A percentile compares a stretch with the other conserved stretches of the same genome.
Evolutionary conservation across 2,797 vertebrate species (phyloP).

Genomic region (Coluber constrictor): DNA sequence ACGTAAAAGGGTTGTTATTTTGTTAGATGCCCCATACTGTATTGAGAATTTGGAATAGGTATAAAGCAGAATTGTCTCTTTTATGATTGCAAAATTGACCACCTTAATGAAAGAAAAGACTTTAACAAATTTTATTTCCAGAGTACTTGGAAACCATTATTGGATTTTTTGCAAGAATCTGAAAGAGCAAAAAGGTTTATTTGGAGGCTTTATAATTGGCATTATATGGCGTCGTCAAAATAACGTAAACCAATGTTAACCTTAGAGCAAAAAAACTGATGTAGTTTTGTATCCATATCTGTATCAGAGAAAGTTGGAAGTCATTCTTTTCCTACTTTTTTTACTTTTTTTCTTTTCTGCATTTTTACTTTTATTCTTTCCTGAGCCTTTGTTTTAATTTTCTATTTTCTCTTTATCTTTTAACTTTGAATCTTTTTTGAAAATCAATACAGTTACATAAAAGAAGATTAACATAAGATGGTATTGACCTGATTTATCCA

Average conservation of each 20-base stretch:
- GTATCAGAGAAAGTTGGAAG: background rate
- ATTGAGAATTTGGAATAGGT: too few species aligned
- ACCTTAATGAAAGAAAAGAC: background rate
- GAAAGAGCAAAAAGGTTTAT: background rate
- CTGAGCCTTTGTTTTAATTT: background rate
- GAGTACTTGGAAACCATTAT: background rate
- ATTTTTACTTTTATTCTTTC: background rate
- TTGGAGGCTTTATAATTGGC: background rate
- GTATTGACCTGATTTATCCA: constrained; percentile 6
- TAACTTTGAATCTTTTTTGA: background rate
- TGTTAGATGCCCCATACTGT: background rate
- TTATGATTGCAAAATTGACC: background rate
- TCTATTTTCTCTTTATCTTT: background rate
- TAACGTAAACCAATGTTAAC: background rate
- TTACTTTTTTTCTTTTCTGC: background rate
- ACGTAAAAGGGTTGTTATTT: background rate
- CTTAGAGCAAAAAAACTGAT: background rate
- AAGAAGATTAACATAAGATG: constrained; percentile 27
- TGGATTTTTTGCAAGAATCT: background rate
- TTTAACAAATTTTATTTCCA: background rate
- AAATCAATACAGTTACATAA: background rate
- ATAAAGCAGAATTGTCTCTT: background rate
- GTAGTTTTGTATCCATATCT: background rate
- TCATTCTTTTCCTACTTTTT: background rate
- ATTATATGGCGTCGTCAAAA: background rate